These are phyloP conservation scores for Bradypus variegatus DNA, from an alignment of 2,797 vertebrate genomes.

Conservation along the genomic window DNA sequence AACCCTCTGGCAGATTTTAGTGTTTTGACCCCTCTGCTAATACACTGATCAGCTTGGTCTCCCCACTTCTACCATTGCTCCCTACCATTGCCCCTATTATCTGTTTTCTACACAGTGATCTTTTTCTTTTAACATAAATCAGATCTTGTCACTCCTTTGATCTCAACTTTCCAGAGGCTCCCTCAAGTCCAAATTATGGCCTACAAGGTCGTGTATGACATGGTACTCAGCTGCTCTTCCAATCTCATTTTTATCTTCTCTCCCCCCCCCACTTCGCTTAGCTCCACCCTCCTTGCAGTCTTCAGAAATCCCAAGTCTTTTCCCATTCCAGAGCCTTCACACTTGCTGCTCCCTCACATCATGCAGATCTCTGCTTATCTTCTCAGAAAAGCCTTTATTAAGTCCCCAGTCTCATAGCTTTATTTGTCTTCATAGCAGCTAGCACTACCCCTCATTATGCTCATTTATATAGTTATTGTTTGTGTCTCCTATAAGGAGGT, in stretches of 20 bases:
- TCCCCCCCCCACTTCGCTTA: neutral
- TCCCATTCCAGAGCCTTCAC: neutral
- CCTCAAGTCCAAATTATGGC: neutral
- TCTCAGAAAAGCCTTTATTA: neutral
- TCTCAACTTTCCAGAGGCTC: neutral
- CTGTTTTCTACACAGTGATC: neutral
- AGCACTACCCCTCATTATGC: neutral
- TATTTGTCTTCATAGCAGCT: neutral
- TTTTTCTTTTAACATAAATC: neutral
- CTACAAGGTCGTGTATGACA: neutral
- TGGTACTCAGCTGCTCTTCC: neutral
- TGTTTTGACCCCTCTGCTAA: neutral
- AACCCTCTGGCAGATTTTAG: neutral
- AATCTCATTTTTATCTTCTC: neutral
- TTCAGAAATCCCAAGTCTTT: neutral
- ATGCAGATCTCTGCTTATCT: neutral
- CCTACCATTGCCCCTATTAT: neutral
- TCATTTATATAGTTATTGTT: neutral
- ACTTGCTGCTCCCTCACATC: neutral
- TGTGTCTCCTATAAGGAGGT: neutral
- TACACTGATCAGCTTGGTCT: neutral
- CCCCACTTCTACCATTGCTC: neutral
- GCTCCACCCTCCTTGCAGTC: neutral
- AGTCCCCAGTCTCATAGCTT: neutral
- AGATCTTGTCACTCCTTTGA: neutral